These are phyloP conservation scores for Trematocara marginatum DNA, from an alignment of 2,113 vertebrate genomes.

Conservation along the genomic window DNA sequence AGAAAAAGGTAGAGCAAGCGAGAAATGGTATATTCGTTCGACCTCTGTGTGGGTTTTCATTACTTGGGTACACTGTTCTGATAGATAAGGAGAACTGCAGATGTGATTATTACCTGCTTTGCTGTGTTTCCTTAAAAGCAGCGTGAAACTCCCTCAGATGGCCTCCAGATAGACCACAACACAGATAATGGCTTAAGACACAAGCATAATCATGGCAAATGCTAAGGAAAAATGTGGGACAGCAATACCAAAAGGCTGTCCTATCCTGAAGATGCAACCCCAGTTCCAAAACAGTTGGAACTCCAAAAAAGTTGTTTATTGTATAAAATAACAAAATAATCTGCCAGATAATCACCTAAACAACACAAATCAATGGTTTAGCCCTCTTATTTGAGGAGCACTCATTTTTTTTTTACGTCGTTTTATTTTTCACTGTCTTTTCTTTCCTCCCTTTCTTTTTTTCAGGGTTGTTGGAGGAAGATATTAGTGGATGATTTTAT, in stretches of 20 bases:
- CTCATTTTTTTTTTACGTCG: rapidly evolving
- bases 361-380: background rate
- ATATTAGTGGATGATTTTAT: conserved; percentile 86
- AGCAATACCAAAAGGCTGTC: background rate
- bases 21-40: background rate
- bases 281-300: background rate
- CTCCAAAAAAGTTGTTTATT: background rate
- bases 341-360: background rate
- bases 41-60: background rate
- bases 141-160: conserved; percentile 30
- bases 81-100: conserved; percentile 13
- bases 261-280: background rate
- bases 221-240: background rate
- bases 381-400: background rate
- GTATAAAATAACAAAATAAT: background rate
- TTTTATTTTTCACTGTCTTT: background rate
- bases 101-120: conserved; percentile 51
- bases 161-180: conserved; percentile 4
- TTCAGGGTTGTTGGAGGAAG: conserved; percentile 92
- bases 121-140: conserved; percentile 6
- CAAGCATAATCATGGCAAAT: background rate
- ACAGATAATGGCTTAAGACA: background rate
- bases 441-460: conserved; percentile 5
- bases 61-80: background rate
- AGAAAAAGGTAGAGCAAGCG: background rate